phyloP scores from a whole-genome alignment of 2,113 vertebrate species.

The Chunga burmeisteri region DNA sequence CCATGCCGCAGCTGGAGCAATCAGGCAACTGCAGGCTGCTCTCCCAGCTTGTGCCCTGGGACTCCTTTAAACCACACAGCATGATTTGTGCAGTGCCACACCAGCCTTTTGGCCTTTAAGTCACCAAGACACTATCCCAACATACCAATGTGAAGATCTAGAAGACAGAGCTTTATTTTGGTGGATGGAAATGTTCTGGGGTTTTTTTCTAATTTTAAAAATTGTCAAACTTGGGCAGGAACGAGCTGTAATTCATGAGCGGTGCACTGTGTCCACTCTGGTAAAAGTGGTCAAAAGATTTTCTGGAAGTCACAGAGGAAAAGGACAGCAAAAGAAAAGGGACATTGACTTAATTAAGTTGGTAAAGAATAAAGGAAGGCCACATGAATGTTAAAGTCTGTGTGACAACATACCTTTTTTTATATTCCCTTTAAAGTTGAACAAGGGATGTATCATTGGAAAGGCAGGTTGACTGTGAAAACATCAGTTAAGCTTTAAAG shows the following conservation, averaged over 20 bases:
- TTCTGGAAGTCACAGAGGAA: background rate
- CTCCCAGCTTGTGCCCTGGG: background rate
- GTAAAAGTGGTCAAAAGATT: background rate
- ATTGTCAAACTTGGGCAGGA: background rate
- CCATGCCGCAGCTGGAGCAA: background rate
- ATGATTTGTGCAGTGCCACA: background rate
- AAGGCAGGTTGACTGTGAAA: constrained; percentile 23
- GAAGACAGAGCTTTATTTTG: background rate
- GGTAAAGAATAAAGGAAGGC: background rate
- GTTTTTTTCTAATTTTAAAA: background rate
- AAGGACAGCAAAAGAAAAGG: background rate
- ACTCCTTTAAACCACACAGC: background rate
- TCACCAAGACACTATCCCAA: background rate
- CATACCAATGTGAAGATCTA: background rate
- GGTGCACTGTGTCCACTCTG: background rate
- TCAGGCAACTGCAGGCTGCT: background rate
- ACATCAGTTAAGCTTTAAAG: constrained; percentile 24
- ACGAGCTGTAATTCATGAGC: background rate
- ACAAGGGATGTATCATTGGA: background rate
- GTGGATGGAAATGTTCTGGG: background rate
- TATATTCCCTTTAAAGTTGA: background rate
- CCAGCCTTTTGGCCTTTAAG: background rate
- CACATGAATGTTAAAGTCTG: background rate
- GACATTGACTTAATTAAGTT: background rate
- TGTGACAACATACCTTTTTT: background rate